Base-by-base conservation (phyloP, 2,888 invertebrate genomes). In the Metacarcinus magister region DNA sequence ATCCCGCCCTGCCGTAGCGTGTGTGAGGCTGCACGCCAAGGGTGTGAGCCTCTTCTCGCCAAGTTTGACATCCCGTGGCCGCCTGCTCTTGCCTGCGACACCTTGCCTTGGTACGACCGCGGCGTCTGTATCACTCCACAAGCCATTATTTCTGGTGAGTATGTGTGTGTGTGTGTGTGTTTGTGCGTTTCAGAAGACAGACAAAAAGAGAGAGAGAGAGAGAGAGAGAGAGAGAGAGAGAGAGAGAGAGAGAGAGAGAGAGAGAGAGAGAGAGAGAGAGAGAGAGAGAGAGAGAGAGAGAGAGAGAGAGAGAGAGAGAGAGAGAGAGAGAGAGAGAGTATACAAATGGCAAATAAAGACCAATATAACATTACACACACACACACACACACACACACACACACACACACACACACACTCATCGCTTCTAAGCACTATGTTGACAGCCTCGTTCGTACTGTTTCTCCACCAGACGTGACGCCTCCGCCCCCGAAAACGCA, bases 1-100 rank as follows among this genome's bases (percentile, higher is more conserved):
- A 99, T 99, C 97, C 98, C 98, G 96, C 98, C 99, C 16, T 99
- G 99, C 98, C 98, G 98, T 96, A 98, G 98, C 44, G 98, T 99
- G 97, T 99, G 99, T 97, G 98, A 99, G 97, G 98, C 98, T 97
- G 98, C 98, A 8, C 98, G 98, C 97, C 98, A 98, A 3, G 98
- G 98, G 97, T 99, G 99, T 97, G 98, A 98, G 97, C 98, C 98
- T 0, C 98, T 98, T 44, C 98, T 99, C 96, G 98, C 98, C 96
- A 98, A 98, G 93, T 98, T 98, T 97, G 98, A 98, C 93, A 98
- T 98, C 95, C 98, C 98, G 13, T 98, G 99, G 98, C 98, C 99
- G 8, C 98, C 98, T 75, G 98, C 98, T 97, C 98, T 99, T 93
- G 98, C 98, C 97, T 99, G 99, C 97, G 98, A 98, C 2, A 98